Evolutionary conservation across 1,140 invertebrate genomes (phyloP).

Genomic region (Brachionus rubens): DNA sequence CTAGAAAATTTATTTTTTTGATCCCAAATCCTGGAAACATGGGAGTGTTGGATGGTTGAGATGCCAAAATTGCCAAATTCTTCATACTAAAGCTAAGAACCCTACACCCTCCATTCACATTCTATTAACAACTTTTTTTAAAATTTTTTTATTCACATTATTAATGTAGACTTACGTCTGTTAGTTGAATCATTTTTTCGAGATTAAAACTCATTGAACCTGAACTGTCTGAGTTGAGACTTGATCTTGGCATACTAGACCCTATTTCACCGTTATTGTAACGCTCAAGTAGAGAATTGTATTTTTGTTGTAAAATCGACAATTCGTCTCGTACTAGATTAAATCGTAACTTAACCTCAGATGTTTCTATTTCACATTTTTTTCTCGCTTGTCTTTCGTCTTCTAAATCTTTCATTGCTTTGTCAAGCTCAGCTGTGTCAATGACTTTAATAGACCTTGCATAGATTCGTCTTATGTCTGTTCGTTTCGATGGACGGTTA

Average conservation of each 20-base stretch:
- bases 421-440: slow-evolving; percentile 68
- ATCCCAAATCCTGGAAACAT: slow-evolving; percentile 74
- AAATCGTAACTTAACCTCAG: slow-evolving; percentile 58
- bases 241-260: slow-evolving; percentile 21
- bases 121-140: slow-evolving; percentile 51
- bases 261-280: slow-evolving; percentile 11
- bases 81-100: slow-evolving; percentile 70
- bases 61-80: slow-evolving; percentile 67
- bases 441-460: slow-evolving; percentile 65
- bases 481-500: slow-evolving; percentile 71
- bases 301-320: slow-evolving; percentile 56
- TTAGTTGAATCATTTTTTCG: slow-evolving; percentile 68
- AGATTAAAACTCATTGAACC: slow-evolving; percentile 61
- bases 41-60: slow-evolving; percentile 69
- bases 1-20: slow-evolving; percentile 69
- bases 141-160: background rate
- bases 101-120: slow-evolving; percentile 69
- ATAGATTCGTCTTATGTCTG: slow-evolving; percentile 74
- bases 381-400: slow-evolving; percentile 58
- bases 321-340: slow-evolving; percentile 52
- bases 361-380: slow-evolving; percentile 62
- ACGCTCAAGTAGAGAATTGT: slow-evolving; percentile 52
- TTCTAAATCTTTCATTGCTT: slow-evolving; percentile 63
- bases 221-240: slow-evolving; percentile 36
- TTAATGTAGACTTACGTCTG: background rate